These are phyloP conservation scores for Tenthredo distinguenda DNA, from an alignment of 2,888 invertebrate genomes.

Conservation along the genomic window DNA sequence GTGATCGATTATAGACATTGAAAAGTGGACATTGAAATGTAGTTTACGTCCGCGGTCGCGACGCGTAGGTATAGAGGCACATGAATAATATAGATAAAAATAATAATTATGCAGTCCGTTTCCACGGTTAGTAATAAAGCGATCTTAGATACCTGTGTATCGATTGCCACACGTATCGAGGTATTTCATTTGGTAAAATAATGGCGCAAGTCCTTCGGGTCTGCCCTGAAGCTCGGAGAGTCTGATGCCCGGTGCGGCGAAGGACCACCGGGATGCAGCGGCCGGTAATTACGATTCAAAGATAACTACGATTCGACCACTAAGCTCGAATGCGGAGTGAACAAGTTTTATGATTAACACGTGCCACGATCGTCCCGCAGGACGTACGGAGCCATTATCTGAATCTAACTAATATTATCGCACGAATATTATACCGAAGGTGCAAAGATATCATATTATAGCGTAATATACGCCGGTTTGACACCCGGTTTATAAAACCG, in stretches of 20 bases:
- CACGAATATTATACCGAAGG: not conserved
- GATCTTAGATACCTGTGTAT: slow-evolving; percentile 29
- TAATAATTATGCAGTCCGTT: slow-evolving; percentile 17
- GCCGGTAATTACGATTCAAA: slow-evolving; percentile 46
- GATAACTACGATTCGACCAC: slow-evolving; percentile 25
- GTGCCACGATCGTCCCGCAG: not conserved
- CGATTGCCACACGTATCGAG: not conserved
- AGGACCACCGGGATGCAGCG: slow-evolving; percentile 37
- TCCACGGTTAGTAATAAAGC: slow-evolving; percentile 42
- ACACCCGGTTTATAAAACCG: slow-evolving; percentile 38
- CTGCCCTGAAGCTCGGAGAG: slow-evolving; percentile 8
- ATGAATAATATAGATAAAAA: slow-evolving; percentile 22
- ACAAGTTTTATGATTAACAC: slow-evolving; percentile 47
- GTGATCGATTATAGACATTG: not conserved
- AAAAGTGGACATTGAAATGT: not conserved
- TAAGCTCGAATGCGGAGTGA: not conserved
- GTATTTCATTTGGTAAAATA: not conserved
- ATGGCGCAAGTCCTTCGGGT: slow-evolving; percentile 6
- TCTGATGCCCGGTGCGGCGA: not conserved
- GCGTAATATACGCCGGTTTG: not conserved
- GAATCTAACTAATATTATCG: not conserved
- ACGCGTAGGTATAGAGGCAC: not conserved
- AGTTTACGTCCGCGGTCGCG: not conserved
- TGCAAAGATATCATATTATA: not conserved
- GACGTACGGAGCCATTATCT: not conserved